A percentile compares a stretch with the other conserved stretches of the same genome.
These are phyloP conservation scores for Apogon talboti DNA, from an alignment of 2,797 vertebrate genomes.

Conservation along the genomic window DNA sequence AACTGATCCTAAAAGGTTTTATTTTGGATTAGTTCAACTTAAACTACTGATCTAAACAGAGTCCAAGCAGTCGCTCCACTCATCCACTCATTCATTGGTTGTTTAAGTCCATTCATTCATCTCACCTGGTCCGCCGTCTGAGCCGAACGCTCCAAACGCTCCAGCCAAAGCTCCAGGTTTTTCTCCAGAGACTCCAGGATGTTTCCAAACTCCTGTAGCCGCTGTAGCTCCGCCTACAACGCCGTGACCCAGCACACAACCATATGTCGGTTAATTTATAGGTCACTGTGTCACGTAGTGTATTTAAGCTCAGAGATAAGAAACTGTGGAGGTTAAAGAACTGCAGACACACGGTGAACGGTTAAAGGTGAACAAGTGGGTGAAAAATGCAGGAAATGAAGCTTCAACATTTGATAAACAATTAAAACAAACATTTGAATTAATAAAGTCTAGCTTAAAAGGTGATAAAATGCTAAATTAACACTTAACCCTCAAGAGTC, in stretches of 20 bases:
- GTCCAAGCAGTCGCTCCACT: too few relatives aligned
- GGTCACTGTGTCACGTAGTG: slow-evolving; percentile 39
- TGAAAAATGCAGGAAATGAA: too few relatives aligned
- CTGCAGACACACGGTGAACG: background rate
- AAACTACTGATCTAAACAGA: too few relatives aligned
- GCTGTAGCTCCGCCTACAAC: slow-evolving; percentile 76
- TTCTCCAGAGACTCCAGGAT: slow-evolving; percentile 82
- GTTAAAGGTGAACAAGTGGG: background rate
- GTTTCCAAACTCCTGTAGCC: slow-evolving; percentile 84
- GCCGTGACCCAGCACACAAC: background rate
- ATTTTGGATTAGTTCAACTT: too few relatives aligned
- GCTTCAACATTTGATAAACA: too few relatives aligned
- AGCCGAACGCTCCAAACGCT: slow-evolving; percentile 58
- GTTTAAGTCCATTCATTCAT: background rate
- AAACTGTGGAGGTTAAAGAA: background rate
- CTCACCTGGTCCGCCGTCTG: slow-evolving; percentile 50
- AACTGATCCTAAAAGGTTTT: too few relatives aligned
- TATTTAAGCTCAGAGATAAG: background rate
- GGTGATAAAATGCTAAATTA: too few relatives aligned
- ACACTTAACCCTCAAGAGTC: too few relatives aligned
- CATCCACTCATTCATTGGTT: too few relatives aligned
- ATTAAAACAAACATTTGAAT: too few relatives aligned
- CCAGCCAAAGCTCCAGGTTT: slow-evolving; percentile 80
- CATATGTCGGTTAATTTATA: slow-evolving; percentile 27
- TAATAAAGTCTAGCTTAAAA: too few relatives aligned